Percentiles rank a stretch among this genome's conserved stretches.
Conservation (phyloP, 1,140 invertebrate species). For the Leptonema lineaticorne region DNA sequence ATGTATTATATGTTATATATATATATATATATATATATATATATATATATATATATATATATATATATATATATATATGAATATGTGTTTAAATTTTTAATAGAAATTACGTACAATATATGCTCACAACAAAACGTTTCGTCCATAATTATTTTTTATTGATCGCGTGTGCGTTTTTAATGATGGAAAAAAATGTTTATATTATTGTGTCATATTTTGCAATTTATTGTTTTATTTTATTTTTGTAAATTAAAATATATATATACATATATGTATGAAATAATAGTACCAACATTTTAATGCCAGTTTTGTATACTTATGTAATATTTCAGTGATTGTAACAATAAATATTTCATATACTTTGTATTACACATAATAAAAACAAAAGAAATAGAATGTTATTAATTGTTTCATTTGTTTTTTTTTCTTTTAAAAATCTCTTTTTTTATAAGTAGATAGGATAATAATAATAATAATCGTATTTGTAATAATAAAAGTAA, state of each 20-base stretch:
- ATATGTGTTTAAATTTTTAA: constrained; percentile 4
- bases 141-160: constrained; percentile 2
- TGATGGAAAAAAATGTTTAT: too few relatives aligned
- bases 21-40: neutral
- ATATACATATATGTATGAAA: neutral
- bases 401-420: neutral
- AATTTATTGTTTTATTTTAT: neutral
- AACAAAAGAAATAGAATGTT: neutral
- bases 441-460: too few relatives aligned
- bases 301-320: constrained; percentile 8
- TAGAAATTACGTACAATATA: neutral
- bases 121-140: constrained; percentile 19
- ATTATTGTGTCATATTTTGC: too few relatives aligned
- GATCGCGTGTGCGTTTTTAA: neutral
- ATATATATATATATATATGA: neutral
- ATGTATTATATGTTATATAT: neutral
- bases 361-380: neutral
- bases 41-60: constrained; percentile 6
- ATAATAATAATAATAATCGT: too few relatives aligned
- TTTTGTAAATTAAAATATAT: neutral
- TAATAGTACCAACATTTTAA: neutral
- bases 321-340: neutral
- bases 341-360: constrained; percentile 13
- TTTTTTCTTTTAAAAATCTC: too few relatives aligned
- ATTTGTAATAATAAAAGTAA: too few relatives aligned